These are phyloP conservation scores for Salmo trutta DNA, from an alignment of 2,797 vertebrate genomes.

Conservation along the genomic window DNA sequence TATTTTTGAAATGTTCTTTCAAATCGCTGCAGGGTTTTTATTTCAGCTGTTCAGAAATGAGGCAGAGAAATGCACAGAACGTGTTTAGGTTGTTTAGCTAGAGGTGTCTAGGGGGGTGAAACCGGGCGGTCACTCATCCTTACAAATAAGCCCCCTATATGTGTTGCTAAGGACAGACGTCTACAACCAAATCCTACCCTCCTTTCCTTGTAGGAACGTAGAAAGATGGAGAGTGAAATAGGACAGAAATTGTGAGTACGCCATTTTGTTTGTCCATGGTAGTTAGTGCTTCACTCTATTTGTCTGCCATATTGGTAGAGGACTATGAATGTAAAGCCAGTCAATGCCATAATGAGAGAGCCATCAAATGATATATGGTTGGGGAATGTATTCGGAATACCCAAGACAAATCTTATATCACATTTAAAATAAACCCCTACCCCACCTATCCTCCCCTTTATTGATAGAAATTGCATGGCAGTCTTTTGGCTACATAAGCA, in stretches of 20 bases:
- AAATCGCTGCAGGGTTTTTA: not conserved
- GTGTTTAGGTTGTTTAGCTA: not conserved
- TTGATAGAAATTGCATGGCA: conserved; percentile 12
- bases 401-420: conserved; percentile 32
- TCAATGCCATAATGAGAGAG: conserved; percentile 66
- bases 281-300: conserved; percentile 63
- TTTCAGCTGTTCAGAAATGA: conserved; percentile 5
- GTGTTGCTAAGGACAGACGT: conserved; percentile 31
- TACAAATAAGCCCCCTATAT: conserved; percentile 36
- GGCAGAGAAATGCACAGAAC: not conserved
- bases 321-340: conserved; percentile 76
- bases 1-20: not conserved
- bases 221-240: conserved; percentile 18
- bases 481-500: conserved; percentile 25
- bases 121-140: not conserved
- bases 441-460: conserved; percentile 11
- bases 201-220: conserved; percentile 32
- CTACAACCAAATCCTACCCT: conserved; percentile 54
- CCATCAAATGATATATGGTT: conserved; percentile 51
- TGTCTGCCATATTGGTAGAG: conserved; percentile 83
- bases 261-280: conserved; percentile 36
- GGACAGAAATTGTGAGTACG: conserved; percentile 39
- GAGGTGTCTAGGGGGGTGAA: not conserved
- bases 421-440: conserved; percentile 12
- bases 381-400: conserved; percentile 60